phyloP scores from a whole-genome alignment of 2,797 vertebrate species.

The Sphenodon punctatus region DNA sequence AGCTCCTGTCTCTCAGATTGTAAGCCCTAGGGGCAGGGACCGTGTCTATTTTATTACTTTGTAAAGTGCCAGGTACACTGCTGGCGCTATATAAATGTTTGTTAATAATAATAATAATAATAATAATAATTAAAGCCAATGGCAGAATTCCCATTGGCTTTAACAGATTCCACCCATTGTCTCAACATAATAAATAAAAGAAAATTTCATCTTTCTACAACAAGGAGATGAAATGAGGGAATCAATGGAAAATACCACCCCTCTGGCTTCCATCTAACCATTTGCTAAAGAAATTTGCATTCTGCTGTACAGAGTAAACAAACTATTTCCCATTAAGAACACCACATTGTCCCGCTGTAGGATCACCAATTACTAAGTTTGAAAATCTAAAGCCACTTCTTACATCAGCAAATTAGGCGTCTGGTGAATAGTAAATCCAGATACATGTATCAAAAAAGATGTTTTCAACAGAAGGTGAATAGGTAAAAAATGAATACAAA shows the following conservation, averaged over 20 bases:
- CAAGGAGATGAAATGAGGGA: neutral
- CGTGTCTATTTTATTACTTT: too few species aligned
- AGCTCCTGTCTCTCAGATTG: too few species aligned
- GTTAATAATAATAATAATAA: too few species aligned
- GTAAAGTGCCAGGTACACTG: too few species aligned
- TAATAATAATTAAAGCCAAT: too few species aligned
- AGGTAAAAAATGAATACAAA: neutral
- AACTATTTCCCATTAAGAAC: neutral
- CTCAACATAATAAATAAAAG: neutral
- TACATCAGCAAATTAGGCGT: neutral
- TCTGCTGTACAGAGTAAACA: neutral
- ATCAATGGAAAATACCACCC: neutral
- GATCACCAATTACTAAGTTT: neutral
- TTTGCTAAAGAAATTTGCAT: neutral
- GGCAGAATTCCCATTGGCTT: too few species aligned
- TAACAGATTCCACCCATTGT: too few species aligned
- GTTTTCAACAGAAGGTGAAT: neutral
- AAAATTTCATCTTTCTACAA: neutral
- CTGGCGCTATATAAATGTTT: too few species aligned
- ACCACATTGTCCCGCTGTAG: neutral
- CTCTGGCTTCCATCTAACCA: neutral
- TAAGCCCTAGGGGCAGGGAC: too few species aligned
- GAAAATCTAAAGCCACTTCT: neutral
- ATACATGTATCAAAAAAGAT: slow-evolving; percentile 1
- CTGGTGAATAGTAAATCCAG: neutral